Evolutionary conservation across 2,888 invertebrate species (phyloP).

Genomic region (Pseudococcus viburni): DNA sequence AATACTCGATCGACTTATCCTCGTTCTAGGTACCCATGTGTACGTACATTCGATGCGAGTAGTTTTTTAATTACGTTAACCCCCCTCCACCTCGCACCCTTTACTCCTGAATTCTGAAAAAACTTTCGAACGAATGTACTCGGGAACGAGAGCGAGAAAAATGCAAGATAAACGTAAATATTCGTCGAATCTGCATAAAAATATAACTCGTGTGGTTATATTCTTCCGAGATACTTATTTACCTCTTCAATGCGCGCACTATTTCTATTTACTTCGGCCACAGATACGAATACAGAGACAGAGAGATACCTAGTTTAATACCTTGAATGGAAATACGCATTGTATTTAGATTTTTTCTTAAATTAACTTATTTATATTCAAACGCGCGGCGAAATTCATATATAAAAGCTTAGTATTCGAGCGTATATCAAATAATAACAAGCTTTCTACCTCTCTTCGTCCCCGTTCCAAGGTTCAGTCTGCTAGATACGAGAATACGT

Average conservation of each 20-base stretch:
- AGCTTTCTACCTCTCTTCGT: background rate
- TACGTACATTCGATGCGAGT: no score
- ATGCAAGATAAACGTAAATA: background rate
- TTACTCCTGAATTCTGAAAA: no score
- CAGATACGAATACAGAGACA: background rate
- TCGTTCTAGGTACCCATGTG: no score
- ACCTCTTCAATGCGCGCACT: no score
- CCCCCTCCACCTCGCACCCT: no score
- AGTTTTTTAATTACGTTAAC: no score
- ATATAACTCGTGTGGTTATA: no score
- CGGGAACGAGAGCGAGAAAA: background rate
- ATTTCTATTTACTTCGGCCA: no score
- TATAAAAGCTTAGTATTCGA: background rate
- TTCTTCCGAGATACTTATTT: no score
- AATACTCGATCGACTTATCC: no score
- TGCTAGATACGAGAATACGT: background rate
- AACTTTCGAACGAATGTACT: no score
- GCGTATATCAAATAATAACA: constrained; percentile 22
- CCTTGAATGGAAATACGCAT: constrained; percentile 61
- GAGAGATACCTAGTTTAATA: constrained; percentile 36
- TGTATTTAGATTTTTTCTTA: constrained; percentile 63
- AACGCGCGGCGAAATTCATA: constrained; percentile 39
- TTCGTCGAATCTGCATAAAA: background rate
- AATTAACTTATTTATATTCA: constrained; percentile 65
- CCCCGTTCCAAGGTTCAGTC: background rate